These are phyloP conservation scores for Orthonyx spaldingii DNA, from an alignment of 2,113 vertebrate genomes.

Conservation along the genomic window DNA sequence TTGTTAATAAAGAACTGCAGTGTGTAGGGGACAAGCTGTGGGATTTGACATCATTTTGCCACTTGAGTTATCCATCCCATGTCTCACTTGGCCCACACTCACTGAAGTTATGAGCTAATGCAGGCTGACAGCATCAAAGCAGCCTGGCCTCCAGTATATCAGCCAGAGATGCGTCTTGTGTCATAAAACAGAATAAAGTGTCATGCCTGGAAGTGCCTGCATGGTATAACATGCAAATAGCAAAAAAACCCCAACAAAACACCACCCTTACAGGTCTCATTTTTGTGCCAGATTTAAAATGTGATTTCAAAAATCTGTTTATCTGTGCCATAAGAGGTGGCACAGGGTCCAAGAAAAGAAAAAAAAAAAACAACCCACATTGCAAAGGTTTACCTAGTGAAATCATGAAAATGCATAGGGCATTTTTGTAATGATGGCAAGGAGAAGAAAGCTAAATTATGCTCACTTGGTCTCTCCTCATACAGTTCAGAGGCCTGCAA, in stretches of 20 bases:
- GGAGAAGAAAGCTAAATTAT: background rate
- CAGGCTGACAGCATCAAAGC: background rate
- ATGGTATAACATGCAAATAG: background rate
- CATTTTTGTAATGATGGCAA: background rate
- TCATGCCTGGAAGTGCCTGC: background rate
- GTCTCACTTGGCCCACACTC: background rate
- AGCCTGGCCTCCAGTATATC: background rate
- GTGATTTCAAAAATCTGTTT: background rate
- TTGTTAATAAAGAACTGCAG: background rate
- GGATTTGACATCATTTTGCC: background rate
- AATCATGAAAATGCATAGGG: background rate
- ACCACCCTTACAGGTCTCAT: background rate
- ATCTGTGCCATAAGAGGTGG: background rate
- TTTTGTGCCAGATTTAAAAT: background rate
- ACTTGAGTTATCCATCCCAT: background rate
- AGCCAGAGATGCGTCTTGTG: background rate
- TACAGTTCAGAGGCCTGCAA: background rate
- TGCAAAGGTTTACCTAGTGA: background rate
- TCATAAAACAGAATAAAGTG: background rate
- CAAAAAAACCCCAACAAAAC: background rate
- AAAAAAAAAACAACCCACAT: rapidly evolving
- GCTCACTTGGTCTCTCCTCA: background rate
- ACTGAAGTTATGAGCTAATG: background rate
- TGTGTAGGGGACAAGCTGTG: background rate
- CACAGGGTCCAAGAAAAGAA: background rate